phyloP scores from a whole-genome alignment of 2,113 vertebrate genomes.

The Emydocephalus ijimae region DNA sequence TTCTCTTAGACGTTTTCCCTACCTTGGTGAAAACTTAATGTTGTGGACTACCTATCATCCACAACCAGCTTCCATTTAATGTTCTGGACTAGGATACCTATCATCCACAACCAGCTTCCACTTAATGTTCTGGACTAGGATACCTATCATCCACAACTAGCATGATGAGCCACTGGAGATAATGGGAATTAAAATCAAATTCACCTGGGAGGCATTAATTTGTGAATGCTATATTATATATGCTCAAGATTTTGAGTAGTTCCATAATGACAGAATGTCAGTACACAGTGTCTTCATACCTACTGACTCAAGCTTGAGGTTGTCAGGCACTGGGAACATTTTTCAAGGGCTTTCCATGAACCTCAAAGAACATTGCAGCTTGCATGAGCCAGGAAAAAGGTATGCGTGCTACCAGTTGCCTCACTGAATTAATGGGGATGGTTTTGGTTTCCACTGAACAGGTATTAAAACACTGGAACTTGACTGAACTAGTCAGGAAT shows the following conservation, averaged over 20 bases:
- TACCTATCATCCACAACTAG: not conserved
- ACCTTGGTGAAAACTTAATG: not conserved
- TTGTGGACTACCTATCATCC: not conserved
- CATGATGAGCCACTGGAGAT: not conserved
- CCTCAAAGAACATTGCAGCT: conserved; percentile 23
- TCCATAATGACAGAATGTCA: conserved; percentile 17
- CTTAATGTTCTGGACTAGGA: not conserved
- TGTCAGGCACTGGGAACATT: conserved; percentile 23
- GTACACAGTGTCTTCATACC: conserved; percentile 20
- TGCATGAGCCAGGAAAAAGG: conserved; percentile 56
- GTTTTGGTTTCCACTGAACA: conserved; percentile 30
- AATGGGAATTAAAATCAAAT: not conserved
- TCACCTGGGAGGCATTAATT: not conserved
- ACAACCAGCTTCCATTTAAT: not conserved
- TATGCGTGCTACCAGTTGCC: not conserved
- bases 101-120: not conserved
- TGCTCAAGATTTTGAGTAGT: not conserved
- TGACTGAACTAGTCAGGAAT: conserved; percentile 31
- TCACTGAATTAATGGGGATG: conserved; percentile 35
- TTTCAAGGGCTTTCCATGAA: conserved; percentile 54
- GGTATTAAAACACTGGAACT: conserved; percentile 37
- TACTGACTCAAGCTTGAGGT: not conserved
- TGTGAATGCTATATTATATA: not conserved
- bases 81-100: not conserved
- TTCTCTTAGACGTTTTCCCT: not conserved